Evolutionary conservation across 1,140 invertebrate genomes (phyloP), one percentile per base, ranked within the genome.

Genomic region (Hydropsyche tenuis): DNA sequence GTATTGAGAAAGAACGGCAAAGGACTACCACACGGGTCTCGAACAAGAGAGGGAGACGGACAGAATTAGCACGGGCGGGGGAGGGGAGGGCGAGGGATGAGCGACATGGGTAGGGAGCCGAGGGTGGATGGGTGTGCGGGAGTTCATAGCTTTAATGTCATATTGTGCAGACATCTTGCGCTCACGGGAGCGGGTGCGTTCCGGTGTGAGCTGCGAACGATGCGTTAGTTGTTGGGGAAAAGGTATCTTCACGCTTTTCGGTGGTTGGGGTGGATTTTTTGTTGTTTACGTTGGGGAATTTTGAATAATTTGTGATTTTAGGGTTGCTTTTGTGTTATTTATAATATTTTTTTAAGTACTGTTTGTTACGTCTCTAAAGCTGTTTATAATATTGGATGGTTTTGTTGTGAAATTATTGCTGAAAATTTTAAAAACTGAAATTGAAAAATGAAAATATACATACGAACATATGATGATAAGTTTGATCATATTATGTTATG

Each of bases 141-240:
- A 70, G 68, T 70, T 70, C 68, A 70, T 70, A 70, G 68, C 68
- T 70, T 74, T 74, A 74, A 74, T 74, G 73, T 74, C 73, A 74
- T 74, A 74, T 74, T 74, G 73, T 70, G 68, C 68, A 62, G 60
- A 74, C 73, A 74, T 68, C 73, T 74, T 74, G 65, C 48, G 46
- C 43, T 60, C 56, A 46, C 51, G 37, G 27, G 68, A 53, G 53
- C 25, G 4, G 30, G 16, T 25, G 53, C 62, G 73, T 70, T 74
- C 27, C 73, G 5, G 14, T 27, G 1, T 1, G 27, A 68, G 73
- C 65, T 74, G 25, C 45, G 48, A 51, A 69, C 27, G 23, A 18
- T 65, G 30, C 30, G 45, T 2, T 23, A 11, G 1, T 12, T 18
- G 3, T 7, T 11, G 23, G n/a, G n/a, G 1, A 43, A 66, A 63